Evolutionary conservation across 2,888 invertebrate species (phyloP).

Genomic region (Candidula unifasciata): DNA sequence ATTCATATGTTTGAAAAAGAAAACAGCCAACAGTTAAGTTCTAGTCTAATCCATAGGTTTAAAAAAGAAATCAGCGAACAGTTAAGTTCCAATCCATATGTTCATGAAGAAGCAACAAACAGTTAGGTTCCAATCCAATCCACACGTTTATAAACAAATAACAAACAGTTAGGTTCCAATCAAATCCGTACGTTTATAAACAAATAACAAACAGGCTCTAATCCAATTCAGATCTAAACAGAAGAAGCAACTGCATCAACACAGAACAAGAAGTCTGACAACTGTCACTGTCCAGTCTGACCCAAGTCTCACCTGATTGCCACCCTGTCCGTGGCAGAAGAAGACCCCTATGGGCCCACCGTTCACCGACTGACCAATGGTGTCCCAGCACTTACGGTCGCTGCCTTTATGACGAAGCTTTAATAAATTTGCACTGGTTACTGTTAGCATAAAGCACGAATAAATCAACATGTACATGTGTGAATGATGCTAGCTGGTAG

Average conservation of each 20-base stretch:
- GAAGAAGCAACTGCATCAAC: conserved; percentile 7
- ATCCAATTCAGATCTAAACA: no score
- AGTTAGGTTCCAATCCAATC: no score
- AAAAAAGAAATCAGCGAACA: no score
- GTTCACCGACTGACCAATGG: conserved; percentile 92
- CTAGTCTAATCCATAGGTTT: no score
- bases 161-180: no score
- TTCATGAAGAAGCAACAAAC: no score
- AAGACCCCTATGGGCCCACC: conserved; percentile 90
- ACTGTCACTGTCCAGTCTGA: neutral
- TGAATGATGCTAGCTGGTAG: neutral
- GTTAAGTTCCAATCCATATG: no score
- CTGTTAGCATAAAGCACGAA: neutral
- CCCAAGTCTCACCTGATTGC: conserved; percentile 84
- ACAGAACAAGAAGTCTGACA: neutral
- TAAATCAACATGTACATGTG: neutral
- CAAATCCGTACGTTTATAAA: no score
- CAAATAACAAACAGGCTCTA: no score
- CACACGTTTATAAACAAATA: no score
- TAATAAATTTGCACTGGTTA: conserved; percentile 18
- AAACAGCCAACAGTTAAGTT: no score
- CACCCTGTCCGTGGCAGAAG: conserved; percentile 95
- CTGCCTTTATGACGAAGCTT: conserved; percentile 52
- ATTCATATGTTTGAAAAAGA: no score
- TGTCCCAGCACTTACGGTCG: conserved; percentile 87